A percentile compares a stretch with the other conserved stretches of the same genome.
Conservation (phyloP, 2,888 invertebrate genomes). For the Caenorhabditis sp. region DNA sequence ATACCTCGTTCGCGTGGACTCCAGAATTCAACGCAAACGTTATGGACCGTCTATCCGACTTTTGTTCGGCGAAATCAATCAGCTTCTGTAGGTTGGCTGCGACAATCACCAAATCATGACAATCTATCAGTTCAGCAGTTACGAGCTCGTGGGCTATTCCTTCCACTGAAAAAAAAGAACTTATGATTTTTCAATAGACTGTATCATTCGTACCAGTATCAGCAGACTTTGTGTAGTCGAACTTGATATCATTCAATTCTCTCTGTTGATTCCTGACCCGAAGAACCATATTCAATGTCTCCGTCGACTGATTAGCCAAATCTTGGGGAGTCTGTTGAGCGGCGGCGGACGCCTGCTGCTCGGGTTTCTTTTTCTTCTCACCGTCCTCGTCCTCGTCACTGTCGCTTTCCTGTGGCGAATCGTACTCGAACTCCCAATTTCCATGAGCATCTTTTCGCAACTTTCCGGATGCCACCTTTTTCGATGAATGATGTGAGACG, state of each 20-base stretch:
- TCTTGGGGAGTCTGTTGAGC: slow-evolving; percentile 4
- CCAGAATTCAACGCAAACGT: slow-evolving; percentile 85
- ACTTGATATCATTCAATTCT: slow-evolving; percentile 97
- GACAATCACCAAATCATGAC: slow-evolving; percentile 93
- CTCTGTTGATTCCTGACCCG: slow-evolving; percentile 88
- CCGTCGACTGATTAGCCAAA: slow-evolving; percentile 11
- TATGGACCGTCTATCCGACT: slow-evolving; percentile 74
- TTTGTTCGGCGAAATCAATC: slow-evolving; percentile 77
- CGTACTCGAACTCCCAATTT: slow-evolving; percentile 83
- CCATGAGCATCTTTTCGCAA: slow-evolving; percentile 82
- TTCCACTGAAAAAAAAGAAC: slow-evolving; percentile 80
- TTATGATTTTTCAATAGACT: too few relatives aligned
- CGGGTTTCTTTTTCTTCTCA: slow-evolving; percentile 31
- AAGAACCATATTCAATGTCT: slow-evolving; percentile 77
- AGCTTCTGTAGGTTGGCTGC: slow-evolving; percentile 91
- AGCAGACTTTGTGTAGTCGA: slow-evolving; percentile 89
- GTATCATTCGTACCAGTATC: slow-evolving; percentile 74
- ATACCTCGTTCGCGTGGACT: slow-evolving; percentile 83
- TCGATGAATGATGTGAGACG: slow-evolving; percentile 69
- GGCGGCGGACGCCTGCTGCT: not conserved
- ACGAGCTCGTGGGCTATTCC: slow-evolving; percentile 86
- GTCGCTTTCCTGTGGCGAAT: slow-evolving; percentile 74
- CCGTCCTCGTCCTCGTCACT: slow-evolving; percentile 55
- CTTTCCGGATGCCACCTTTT: slow-evolving; percentile 81
- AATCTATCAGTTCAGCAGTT: slow-evolving; percentile 95